phyloP scores from a whole-genome alignment of 2,888 invertebrate genomes.

The Microctonus brassicae region DNA sequence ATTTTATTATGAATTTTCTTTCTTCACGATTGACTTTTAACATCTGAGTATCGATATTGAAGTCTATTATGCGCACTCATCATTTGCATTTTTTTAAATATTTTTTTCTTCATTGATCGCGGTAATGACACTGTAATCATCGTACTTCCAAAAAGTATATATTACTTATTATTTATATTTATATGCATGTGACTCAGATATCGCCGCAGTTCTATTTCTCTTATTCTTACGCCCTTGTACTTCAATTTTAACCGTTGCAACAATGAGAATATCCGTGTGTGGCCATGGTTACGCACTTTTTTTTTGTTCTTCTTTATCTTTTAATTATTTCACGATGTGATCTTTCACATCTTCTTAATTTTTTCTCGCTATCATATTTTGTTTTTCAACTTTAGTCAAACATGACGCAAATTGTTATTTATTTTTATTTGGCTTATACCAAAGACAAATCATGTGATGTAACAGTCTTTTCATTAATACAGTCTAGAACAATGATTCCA shows the following conservation, averaged over 20 bases:
- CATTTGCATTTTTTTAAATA: background rate
- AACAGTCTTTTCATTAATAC: conserved; percentile 37
- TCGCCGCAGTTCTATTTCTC: background rate
- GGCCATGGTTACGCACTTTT: conserved; percentile 15
- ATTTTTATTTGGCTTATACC: background rate
- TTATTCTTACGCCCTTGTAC: background rate
- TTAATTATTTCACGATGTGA: background rate
- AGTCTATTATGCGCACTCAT: conserved; percentile 26
- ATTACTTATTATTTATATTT: conserved; percentile 56
- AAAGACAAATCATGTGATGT: conserved; percentile 11
- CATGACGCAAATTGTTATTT: too few species aligned
- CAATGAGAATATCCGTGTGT: conserved; percentile 2
- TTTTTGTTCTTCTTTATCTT: background rate
- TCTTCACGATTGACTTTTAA: conserved; percentile 16
- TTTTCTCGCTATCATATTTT: background rate
- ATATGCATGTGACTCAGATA: conserved; percentile 50
- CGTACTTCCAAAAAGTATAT: conserved; percentile 58
- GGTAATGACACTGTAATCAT: conserved; percentile 55
- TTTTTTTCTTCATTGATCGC: conserved; percentile 48
- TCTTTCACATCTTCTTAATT: conserved; percentile 1
- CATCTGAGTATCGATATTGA: background rate
- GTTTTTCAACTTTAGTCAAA: too few species aligned
- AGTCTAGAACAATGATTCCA: conserved; percentile 32
- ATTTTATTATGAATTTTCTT: conserved; percentile 17
- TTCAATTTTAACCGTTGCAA: background rate